Base-by-base conservation (phyloP, 2,113 vertebrate species). In the Python bivittatus region DNA sequence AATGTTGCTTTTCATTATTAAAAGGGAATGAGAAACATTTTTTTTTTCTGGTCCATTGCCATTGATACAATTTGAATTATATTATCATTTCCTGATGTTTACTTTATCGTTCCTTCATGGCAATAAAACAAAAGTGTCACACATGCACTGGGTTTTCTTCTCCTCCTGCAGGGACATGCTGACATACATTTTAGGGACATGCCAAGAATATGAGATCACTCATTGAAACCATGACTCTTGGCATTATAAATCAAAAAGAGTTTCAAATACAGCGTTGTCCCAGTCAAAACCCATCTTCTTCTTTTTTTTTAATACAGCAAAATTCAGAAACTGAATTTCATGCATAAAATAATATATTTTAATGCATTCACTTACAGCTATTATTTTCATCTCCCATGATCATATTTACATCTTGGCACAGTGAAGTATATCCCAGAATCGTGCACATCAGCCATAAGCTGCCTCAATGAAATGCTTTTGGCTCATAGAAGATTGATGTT, bases 221-320 rank as follows among this genome's bases (percentile, higher is more conserved):
- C 88, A 61, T 93, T 58, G 2, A 87, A 90, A 91, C 92, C 10
- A 79, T 96, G 94, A 96, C 89, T 88, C 27, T 23, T 93, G 90
- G 95, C 95, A 33, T 90, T 92, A 91, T 27, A 57, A 94, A 89
- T 44, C 90, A n/a, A 64, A 84, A 84, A 38, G 13, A 38, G 42
- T 68, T 92, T 91, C 88, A 94, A 10, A 23, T 38, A 57, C 0
- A 88, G 60, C 42, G 72, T 79, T 79, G 72, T 79, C 72, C 22
- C 72, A 42, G 72, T 79, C 33, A 79, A 38, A 79, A 79, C 68
- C 38, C 33, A 79, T 38, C 33, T 6, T 58, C 22, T 58, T 48
- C n/a, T 48, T 48, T 48, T 79, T 79, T 38, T 79, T 79, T 79
- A 79, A 42, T 79, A 42, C 17, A 22, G 72, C 33, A 79, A 79